A percentile compares a stretch with the other conserved stretches of the same genome.
phyloP scores from a whole-genome alignment of 1,140 invertebrate species.

The Drosophila nasuta region DNA sequence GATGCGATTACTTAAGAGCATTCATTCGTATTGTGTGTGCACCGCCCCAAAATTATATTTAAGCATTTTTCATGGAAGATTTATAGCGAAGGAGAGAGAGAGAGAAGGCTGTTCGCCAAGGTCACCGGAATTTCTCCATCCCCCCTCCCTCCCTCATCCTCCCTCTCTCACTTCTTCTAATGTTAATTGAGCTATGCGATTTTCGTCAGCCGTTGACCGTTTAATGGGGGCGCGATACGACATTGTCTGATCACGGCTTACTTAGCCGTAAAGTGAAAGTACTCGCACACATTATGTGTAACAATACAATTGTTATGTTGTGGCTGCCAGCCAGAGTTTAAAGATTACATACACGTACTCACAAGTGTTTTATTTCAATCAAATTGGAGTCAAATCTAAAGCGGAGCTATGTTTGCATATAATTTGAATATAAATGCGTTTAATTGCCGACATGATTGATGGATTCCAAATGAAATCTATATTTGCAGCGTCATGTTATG shows the following conservation, averaged over 20 bases:
- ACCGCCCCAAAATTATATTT: slow-evolving; percentile 51
- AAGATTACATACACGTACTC: slow-evolving; percentile 40
- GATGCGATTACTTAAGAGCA: slow-evolving; percentile 47
- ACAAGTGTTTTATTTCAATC: slow-evolving; percentile 68
- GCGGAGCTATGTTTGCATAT: slow-evolving; percentile 60
- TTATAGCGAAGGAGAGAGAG: neutral
- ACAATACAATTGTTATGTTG: slow-evolving; percentile 71
- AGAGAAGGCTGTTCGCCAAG: slow-evolving; percentile 51
- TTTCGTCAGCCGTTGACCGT: slow-evolving; percentile 57
- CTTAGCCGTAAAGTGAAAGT: slow-evolving; percentile 77
- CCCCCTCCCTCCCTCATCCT: too few relatives aligned
- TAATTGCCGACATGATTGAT: slow-evolving; percentile 74
- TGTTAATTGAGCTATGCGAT: slow-evolving; percentile 15
- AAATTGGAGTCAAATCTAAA: slow-evolving; percentile 72
- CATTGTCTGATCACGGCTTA: slow-evolving; percentile 51
- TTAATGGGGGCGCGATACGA: slow-evolving; percentile 62
- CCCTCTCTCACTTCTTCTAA: neutral
- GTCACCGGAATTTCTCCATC: slow-evolving; percentile 37
- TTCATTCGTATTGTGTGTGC: neutral
- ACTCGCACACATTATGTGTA: slow-evolving; percentile 61
- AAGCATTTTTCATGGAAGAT: slow-evolving; percentile 53
- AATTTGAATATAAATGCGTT: slow-evolving; percentile 74
- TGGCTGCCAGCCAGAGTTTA: slow-evolving; percentile 31
- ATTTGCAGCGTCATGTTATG: slow-evolving; percentile 76
- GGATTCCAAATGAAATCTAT: slow-evolving; percentile 44